Evolutionary conservation across 2,797 vertebrate genomes (phyloP), one percentile per base, ranked within the genome.

Genomic region (Heterohyrax brucei): DNA sequence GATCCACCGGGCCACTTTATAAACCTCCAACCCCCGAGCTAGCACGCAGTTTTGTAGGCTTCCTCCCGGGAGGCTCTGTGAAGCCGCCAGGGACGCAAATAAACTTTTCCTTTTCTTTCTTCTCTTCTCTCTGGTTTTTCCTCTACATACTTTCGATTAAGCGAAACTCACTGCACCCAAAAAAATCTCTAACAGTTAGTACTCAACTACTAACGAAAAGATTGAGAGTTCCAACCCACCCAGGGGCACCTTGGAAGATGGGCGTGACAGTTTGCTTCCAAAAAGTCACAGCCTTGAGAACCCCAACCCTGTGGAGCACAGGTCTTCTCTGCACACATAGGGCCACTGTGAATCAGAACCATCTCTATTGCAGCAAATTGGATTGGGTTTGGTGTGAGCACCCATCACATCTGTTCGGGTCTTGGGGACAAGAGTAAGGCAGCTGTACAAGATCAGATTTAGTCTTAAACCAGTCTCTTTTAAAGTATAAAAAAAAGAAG

Each of bases 361-460:
- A 73, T 10, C 70, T 73, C 33, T 39, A 39, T 6, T 10, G 70
- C 33, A 39, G 7, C 68, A 70, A n/a, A 14, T 72, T 72, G 13
- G 14, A 18, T 33, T 33, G 10, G n/a, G 33, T 22, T 73, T 73
- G 70, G 1, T 70, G 62, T 39, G 39, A 39, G 22, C 46, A 78
- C 53, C 10, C 19, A 0, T 46, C 64, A n/a, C 3, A 82, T 50
- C 82, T 28, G 30, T 46, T 66, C 3, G 0, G 75, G 7, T 24
- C 81, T 18, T 19, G 3, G 2, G 0, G 22, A 33, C 53, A 16
- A 7, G 26, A 24, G 30, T 4, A 4, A 30, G 44, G 26, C n/a
- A 1, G 5, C 72, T 0, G 0, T 13, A 39, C 3, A 39, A 39
- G 39, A 39, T 39, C 39, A 39, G 39, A 16, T 56, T 56, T 10